These are phyloP conservation scores for Hemaris fuciformis DNA, from an alignment of 2,888 invertebrate genomes.

Conservation along the genomic window DNA sequence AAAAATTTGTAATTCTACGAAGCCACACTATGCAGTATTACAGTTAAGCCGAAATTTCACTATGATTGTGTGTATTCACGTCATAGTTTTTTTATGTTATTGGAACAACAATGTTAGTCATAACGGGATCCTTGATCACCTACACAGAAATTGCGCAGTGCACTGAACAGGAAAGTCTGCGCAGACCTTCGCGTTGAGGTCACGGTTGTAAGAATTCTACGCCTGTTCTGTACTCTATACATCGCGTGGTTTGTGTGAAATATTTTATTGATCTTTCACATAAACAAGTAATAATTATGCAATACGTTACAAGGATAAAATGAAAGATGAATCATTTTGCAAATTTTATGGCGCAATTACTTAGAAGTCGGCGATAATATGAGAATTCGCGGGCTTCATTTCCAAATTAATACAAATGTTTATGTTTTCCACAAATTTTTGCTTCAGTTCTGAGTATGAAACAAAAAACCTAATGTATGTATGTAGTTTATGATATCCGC, in stretches of 20 bases:
- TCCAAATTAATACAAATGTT: no score
- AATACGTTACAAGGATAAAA: no score
- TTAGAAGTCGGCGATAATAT: no score
- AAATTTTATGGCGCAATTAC: no score
- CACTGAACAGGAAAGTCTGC: slow-evolving; percentile 7
- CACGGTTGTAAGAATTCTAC: background rate
- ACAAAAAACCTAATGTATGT: no score
- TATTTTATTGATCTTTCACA: no score
- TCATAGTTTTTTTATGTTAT: background rate
- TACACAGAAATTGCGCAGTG: background rate
- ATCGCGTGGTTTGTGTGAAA: background rate
- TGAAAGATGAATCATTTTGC: no score
- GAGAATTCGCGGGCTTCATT: no score
- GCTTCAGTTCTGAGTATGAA: no score
- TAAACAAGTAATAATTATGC: no score
- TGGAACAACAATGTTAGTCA: background rate
- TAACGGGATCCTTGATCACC: background rate
- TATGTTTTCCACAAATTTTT: no score
- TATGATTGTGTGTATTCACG: background rate
- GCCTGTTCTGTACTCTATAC: background rate
- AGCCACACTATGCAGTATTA: background rate
- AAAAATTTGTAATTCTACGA: background rate
- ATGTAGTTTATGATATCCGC: no score
- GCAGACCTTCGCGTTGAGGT: background rate
- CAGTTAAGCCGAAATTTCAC: background rate